Conservation (phyloP, 92 coral and sea anemone species). For the Epizoanthus ramosus region DNA sequence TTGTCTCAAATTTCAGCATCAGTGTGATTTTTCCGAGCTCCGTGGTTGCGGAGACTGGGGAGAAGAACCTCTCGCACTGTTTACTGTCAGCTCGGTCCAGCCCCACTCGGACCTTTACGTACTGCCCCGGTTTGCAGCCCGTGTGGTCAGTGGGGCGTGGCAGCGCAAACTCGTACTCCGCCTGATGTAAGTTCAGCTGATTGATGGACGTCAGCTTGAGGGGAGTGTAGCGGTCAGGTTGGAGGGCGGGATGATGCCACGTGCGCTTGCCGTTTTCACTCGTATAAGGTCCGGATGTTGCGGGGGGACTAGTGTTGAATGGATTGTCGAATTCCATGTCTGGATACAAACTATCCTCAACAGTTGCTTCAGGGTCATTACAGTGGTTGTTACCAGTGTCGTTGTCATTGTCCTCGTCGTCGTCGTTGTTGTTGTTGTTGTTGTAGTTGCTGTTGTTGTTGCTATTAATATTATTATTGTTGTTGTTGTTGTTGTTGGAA, state of each 20-base stretch:
- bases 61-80: conserved; percentile 58
- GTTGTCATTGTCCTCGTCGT: too few species aligned
- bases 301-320: conserved; percentile 62
- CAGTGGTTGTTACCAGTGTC: background rate
- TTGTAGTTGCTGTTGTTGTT: conserved; percentile 21
- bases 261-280: conserved; percentile 43
- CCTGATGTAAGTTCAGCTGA: conserved; percentile 43
- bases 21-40: conserved; percentile 55
- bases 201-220: conserved; percentile 53
- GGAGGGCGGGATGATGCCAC: conserved; percentile 52
- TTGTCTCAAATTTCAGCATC: conserved; percentile 55
- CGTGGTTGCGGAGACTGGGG: conserved; percentile 62
- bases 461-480: too few species aligned
- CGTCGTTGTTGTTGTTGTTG: conserved; percentile 3
- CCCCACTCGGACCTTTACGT: conserved; percentile 54
- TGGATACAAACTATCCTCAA: background rate
- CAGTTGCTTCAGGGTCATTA: background rate
- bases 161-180: conserved; percentile 65
- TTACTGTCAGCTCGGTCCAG: background rate
- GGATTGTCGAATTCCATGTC: conserved; percentile 67
- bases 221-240: conserved; percentile 49
- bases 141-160: conserved; percentile 57
- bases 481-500: conserved; percentile 2
- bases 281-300: conserved; percentile 39
- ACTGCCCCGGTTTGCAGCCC: conserved; percentile 71